A percentile compares a stretch with the other conserved stretches of the same genome.
Conservation (phyloP, 2,888 invertebrate species). For the Lasioglossum morio region DNA sequence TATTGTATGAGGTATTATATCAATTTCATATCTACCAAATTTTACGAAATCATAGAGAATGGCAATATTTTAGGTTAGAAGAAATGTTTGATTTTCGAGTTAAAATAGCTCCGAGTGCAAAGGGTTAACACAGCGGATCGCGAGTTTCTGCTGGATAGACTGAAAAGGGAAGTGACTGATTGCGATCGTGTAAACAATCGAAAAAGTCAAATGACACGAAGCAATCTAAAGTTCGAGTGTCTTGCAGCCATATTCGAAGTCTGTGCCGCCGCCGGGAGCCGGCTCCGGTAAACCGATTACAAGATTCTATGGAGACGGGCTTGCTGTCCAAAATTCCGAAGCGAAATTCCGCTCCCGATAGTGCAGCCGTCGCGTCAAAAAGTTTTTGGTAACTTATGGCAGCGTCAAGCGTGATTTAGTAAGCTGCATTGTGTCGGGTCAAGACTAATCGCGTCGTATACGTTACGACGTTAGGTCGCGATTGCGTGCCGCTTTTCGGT, state of each 20-base stretch:
- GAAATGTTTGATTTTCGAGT: too few relatives aligned
- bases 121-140: too few relatives aligned
- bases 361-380: background rate
- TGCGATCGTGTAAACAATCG: background rate
- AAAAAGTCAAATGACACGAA: background rate
- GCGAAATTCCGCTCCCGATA: constrained; percentile 32
- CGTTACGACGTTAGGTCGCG: background rate
- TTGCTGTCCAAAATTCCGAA: background rate
- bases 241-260: background rate
- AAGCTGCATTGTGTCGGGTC: constrained; percentile 4
- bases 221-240: background rate
- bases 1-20: too few relatives aligned
- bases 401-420: background rate
- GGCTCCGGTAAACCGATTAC: background rate
- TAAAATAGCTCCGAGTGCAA: too few relatives aligned
- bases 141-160: too few relatives aligned
- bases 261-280: background rate
- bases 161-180: too few relatives aligned
- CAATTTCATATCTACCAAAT: too few relatives aligned
- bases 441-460: constrained; percentile 25
- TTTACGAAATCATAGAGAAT: too few relatives aligned
- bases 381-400: background rate
- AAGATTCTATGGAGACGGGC: background rate
- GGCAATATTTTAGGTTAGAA: too few relatives aligned
- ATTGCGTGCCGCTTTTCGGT: background rate